Conservation (phyloP, 2,113 vertebrate species). For the Holacanthus passer region DNA sequence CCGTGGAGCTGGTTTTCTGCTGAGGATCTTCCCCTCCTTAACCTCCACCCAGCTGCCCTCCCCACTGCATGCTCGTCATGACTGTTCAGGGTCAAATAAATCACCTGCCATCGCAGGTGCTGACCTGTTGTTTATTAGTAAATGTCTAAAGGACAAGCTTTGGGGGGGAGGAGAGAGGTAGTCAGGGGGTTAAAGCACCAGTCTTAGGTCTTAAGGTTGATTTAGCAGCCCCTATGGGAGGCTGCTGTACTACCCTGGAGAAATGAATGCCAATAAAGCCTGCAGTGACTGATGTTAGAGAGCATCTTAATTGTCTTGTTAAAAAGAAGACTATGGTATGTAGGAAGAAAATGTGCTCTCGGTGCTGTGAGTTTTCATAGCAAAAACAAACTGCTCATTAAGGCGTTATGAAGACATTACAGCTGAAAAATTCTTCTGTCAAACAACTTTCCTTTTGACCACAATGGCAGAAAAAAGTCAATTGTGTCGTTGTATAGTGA, state of each 20-base stretch:
- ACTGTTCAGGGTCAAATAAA: constrained; percentile 79
- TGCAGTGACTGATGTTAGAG: constrained; percentile 71
- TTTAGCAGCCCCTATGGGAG: constrained; percentile 78
- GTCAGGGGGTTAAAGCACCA: constrained; percentile 77
- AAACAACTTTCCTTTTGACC: background rate
- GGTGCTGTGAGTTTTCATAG: constrained; percentile 21
- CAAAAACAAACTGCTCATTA: constrained; percentile 19
- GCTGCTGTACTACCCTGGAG: constrained; percentile 72
- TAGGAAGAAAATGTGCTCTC: constrained; percentile 28
- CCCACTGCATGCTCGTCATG: constrained; percentile 55
- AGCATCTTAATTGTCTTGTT: constrained; percentile 70
- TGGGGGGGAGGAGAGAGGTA: constrained; percentile 67
- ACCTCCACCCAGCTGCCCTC: constrained; percentile 47
- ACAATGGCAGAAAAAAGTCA: background rate
- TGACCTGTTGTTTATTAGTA: constrained; percentile 85
- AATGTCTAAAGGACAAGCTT: constrained; percentile 77
- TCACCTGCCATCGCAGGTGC: constrained; percentile 84
- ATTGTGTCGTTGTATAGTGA: background rate
- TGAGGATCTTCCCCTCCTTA: constrained; percentile 65
- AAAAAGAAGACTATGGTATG: constrained; percentile 59
- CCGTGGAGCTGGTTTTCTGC: constrained; percentile 59
- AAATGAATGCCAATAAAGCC: constrained; percentile 75
- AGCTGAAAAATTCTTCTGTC: constrained; percentile 12
- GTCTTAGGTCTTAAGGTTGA: constrained; percentile 77
- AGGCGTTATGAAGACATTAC: background rate